Evolutionary conservation across 2,888 invertebrate genomes (phyloP).

Genomic region (Bugulina stolonifera): DNA sequence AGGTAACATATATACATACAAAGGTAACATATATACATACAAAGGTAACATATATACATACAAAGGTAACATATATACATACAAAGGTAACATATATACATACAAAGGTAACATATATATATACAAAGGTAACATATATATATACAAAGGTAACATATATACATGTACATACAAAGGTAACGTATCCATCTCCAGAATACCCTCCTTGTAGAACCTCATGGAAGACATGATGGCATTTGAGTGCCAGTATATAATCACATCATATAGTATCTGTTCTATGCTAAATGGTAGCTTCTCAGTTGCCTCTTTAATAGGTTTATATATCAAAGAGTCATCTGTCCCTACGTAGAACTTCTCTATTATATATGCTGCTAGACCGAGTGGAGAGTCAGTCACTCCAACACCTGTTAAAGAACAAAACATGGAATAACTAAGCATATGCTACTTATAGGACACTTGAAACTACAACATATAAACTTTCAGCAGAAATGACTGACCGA

Average conservation of each 20-base stretch:
- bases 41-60: neutral
- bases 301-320: slow-evolving; percentile 31
- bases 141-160: too few relatives aligned
- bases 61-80: neutral
- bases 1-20: neutral
- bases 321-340: slow-evolving; percentile 69
- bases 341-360: slow-evolving; percentile 79
- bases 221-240: slow-evolving; percentile 69
- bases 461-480: too few relatives aligned
- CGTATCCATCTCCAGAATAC: neutral
- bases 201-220: slow-evolving; percentile 68
- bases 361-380: slow-evolving; percentile 80
- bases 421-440: too few relatives aligned
- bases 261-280: slow-evolving; percentile 68
- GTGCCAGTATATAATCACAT: slow-evolving; percentile 77
- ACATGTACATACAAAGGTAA: slow-evolving; percentile 3
- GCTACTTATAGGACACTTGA: too few relatives aligned
- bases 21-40: neutral
- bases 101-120: too few relatives aligned
- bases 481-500: slow-evolving; percentile 61
- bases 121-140: too few relatives aligned
- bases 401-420: too few relatives aligned
- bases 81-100: too few relatives aligned
- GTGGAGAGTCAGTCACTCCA: slow-evolving; percentile 69
- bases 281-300: slow-evolving; percentile 58